Base-by-base conservation (phyloP, 2,888 invertebrate genomes). In the Drosophila leonis region DNA sequence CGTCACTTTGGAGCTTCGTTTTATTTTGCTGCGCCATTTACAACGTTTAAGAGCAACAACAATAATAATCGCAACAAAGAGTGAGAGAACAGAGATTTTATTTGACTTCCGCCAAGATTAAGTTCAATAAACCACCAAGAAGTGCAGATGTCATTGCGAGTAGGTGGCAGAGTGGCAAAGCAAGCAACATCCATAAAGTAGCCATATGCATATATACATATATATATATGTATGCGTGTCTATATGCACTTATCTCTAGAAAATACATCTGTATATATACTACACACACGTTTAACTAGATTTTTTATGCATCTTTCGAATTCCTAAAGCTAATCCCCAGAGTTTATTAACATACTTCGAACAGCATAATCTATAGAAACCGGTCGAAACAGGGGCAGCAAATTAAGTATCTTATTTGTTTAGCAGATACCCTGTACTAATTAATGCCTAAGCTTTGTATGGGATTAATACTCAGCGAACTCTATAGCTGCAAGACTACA, bases 101-200 rank as follows among this genome's bases (percentile, higher is more conserved):
- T 65, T 61, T 48, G 67, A 73, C 83, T 83, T 83, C 86, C 86
- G 86, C 55, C 67, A 74, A 75, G 83, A 83, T 85, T 83, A 80
- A 83, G 86, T 83, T 86, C 81, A 86, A 80, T 83, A 86, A 83
- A 83, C 86, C 71, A 68, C 29, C 18, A 44, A 63, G 60, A 31
- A 41, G n/a, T 42, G n/a, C 29, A 35, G 44, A 27, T 18, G 29
- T 12, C 44, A 57, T 0, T 35, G 59, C 46, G 59, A 35, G 54
- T 59, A 49, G 65, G 57, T 72, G 59, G 33, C 27, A 44, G 37
- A 57, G 46, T 18, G 52, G 20, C 12, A 18, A 62, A 10, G 13
- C 20, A 46, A 5, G 12, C 33, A 29, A 20, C 62, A 35, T 18
- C 35, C 35, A 20, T 24, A 44, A 46, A 29, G 20, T 4, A 35